A percentile compares a stretch with the other conserved stretches of the same genome.
Conservation (phyloP, 1,140 invertebrate genomes). For the Ceratoteleas bidentatus region DNA sequence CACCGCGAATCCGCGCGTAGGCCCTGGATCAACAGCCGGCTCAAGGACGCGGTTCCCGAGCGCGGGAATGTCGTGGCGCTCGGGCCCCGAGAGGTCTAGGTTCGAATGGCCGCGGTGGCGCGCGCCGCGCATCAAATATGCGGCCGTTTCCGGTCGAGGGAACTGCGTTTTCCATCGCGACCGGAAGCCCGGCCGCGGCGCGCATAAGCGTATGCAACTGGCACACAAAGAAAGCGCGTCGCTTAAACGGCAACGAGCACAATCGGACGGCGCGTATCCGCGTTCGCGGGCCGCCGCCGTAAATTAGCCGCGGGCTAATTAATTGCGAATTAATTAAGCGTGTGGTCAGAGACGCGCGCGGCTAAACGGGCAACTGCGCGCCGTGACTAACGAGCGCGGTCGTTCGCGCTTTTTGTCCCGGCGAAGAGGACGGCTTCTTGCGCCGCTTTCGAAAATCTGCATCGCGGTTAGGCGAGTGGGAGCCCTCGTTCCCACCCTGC, state of each 20-base stretch:
- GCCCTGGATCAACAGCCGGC: constrained; percentile 1
- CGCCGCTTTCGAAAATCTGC: too few species aligned
- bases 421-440: neutral
- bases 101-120: constrained; percentile 23
- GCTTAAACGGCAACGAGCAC: constrained; percentile 41
- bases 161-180: constrained; percentile 50
- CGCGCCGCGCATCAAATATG: constrained; percentile 42
- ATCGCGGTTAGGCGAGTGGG: too few species aligned
- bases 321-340: constrained; percentile 71
- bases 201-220: constrained; percentile 54
- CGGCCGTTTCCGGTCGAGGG: constrained; percentile 60
- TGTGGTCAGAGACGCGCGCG: constrained; percentile 53
- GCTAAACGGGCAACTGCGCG: constrained; percentile 36
- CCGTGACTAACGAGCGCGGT: constrained; percentile 69
- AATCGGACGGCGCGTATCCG: constrained; percentile 46
- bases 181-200: constrained; percentile 40
- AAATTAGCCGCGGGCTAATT: constrained; percentile 65
- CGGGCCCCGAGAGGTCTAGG: constrained; percentile 26
- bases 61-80: constrained; percentile 30
- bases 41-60: constrained; percentile 27
- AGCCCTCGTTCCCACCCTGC: too few species aligned
- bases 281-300: constrained; percentile 34
- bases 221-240: constrained; percentile 61
- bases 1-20: constrained; percentile 3
- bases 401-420: constrained; percentile 49